A percentile compares a stretch with the other conserved stretches of the same genome.
Conservation (phyloP, 2,888 invertebrate genomes). For the Sericinus montela region DNA sequence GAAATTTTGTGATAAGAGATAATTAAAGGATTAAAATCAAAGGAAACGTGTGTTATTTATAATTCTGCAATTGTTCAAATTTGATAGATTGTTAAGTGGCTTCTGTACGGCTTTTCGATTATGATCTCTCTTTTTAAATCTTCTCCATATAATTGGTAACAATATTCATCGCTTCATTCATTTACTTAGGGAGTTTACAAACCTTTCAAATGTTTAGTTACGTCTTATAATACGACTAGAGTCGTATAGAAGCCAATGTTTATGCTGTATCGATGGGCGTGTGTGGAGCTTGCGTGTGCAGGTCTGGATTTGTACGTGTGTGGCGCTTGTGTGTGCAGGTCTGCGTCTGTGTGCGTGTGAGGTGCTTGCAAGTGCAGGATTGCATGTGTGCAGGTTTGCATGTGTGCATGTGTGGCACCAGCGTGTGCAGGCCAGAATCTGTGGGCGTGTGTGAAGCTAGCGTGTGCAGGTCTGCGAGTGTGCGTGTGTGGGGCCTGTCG, state of each 20-base stretch:
- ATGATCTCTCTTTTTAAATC: too few relatives aligned
- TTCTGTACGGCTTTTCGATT: background rate
- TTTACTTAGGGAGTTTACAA: too few relatives aligned
- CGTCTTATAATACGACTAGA: background rate
- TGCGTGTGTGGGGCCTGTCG: too few relatives aligned
- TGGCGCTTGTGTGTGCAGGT: constrained; percentile 19
- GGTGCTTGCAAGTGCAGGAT: too few relatives aligned
- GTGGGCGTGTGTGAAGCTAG: too few relatives aligned
- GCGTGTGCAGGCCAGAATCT: too few relatives aligned
- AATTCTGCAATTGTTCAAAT: too few relatives aligned
- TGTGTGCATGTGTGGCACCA: constrained; percentile 25
- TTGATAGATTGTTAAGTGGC: background rate
- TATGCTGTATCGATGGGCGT: constrained; percentile 2
- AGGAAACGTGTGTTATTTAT: background rate
- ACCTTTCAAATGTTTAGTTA: too few relatives aligned
- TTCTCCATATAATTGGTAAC: too few relatives aligned
- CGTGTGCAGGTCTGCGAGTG: too few relatives aligned
- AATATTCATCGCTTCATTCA: too few relatives aligned
- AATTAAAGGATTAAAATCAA: background rate
- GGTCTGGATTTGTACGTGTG: constrained; percentile 19
- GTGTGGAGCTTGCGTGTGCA: constrained; percentile 16
- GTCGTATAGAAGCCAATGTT: too few relatives aligned
- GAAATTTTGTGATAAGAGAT: background rate
- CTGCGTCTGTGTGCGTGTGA: constrained; percentile 19
- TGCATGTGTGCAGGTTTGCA: constrained; percentile 2